Base-by-base conservation (phyloP, 2,888 invertebrate genomes). In the Drosophila prostipennis region DNA sequence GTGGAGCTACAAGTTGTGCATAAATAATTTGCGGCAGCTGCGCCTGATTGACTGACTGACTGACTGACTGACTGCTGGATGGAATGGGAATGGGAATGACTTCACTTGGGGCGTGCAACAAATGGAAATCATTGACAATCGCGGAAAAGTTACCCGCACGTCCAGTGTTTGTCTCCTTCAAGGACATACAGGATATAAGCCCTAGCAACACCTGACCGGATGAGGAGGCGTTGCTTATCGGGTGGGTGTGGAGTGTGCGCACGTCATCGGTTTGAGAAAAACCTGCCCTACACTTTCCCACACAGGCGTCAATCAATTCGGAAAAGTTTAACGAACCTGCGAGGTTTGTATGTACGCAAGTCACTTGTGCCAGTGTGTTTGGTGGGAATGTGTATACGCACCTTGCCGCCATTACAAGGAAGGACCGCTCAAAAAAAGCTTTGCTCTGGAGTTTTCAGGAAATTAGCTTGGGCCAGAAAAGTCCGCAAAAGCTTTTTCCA, bases 261-360 rank as follows among this genome's bases (percentile, higher is more conserved):
- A 79, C 72, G 78, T 74, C 82, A 82, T 67, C 85, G 78, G 73
- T 53, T 70, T 67, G 75, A 72, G 69, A 54, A 40, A 80, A 75
- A 73, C 59, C 59, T 51, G 52, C 39, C 61, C 46, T 40, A 48
- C 65, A 59, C 53, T 42, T 45, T 37, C 19, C 58, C 72, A 52
- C 67, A 51, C 54, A 42, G 56, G 56, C 76, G 70, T 75, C 76
- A 80, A 80, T 69, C 64, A 72, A 74, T 71, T 70, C 64, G 59
- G 51, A 71, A 87, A 80, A 89, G 89, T 89, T 89, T 77, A 87
- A 84, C 79, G 89, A 89, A 89, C 89, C 78, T 82, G 56, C 61
- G 10, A 55, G 39, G 39, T 45, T 32, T 40, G 42, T 45, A 16
- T 48, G 43, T 14, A 34, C 6, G 36, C 6, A 16, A 10, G 29